These are phyloP conservation scores for Callipepla californica DNA, from an alignment of 2,113 vertebrate species.

Conservation along the genomic window DNA sequence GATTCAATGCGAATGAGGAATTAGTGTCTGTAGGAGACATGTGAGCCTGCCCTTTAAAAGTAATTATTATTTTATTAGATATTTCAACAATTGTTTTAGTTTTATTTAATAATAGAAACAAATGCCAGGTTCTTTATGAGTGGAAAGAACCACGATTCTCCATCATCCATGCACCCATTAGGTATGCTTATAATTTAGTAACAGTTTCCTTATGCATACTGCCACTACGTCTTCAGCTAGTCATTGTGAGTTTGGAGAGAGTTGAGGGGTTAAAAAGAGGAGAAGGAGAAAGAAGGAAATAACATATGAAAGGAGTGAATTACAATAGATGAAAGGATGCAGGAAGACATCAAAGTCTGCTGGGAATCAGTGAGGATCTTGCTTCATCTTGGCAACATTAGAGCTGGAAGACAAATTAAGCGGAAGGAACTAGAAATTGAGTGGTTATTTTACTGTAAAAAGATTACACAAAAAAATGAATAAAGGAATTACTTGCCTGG, in stretches of 20 bases:
- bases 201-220: neutral
- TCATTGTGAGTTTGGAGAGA: neutral
- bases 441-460: neutral
- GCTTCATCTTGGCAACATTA: neutral
- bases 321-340: neutral
- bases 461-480: neutral
- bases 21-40: neutral
- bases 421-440: neutral
- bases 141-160: neutral
- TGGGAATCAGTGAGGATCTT: neutral
- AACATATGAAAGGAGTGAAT: neutral
- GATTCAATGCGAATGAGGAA: neutral
- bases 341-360: neutral
- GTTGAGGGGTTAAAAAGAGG: neutral
- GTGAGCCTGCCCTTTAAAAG: neutral
- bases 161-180: neutral
- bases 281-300: neutral
- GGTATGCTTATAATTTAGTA: neutral
- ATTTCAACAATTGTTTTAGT: neutral
- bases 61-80: conserved; percentile 11
- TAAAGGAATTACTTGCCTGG: neutral
- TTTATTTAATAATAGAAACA: neutral
- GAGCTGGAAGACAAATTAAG: neutral
- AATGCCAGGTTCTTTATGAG: neutral
- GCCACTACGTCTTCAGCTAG: neutral